Conservation (phyloP, 2,113 vertebrate genomes). For the Ardeotis arabs region DNA sequence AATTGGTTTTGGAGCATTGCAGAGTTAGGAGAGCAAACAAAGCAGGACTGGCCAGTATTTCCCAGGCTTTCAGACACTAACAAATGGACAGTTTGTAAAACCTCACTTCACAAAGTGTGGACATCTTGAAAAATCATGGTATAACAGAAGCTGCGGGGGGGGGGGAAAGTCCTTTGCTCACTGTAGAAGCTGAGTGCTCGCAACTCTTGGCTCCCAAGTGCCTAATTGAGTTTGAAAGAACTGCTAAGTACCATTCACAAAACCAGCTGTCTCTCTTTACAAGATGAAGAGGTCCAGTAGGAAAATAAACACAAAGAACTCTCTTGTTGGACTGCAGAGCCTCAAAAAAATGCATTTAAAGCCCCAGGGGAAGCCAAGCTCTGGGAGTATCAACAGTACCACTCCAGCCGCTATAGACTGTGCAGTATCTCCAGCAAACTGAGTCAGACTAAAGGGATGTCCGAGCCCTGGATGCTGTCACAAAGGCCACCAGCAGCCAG, state of each 20-base stretch:
- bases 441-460: not conserved
- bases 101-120: not conserved
- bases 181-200: not conserved
- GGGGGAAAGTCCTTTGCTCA: not conserved
- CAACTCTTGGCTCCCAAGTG: not conserved
- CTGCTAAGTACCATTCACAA: not conserved
- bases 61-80: not conserved
- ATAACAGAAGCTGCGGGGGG: not conserved
- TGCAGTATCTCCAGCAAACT: not conserved
- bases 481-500: not conserved
- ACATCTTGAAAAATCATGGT: not conserved
- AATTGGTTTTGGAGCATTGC: not conserved
- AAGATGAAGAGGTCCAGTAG: not conserved
- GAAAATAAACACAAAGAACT: not conserved
- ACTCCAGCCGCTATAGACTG: not conserved
- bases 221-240: not conserved
- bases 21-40: not conserved
- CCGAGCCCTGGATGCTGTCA: rapidly evolving
- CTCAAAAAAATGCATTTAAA: not conserved
- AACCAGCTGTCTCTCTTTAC: not conserved
- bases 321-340: not conserved
- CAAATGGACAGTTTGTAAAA: not conserved
- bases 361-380: not conserved
- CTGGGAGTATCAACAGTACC: not conserved
- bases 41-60: not conserved